Base-by-base conservation (phyloP, 2,888 invertebrate species). In the Archaeoteleia sp. region DNA sequence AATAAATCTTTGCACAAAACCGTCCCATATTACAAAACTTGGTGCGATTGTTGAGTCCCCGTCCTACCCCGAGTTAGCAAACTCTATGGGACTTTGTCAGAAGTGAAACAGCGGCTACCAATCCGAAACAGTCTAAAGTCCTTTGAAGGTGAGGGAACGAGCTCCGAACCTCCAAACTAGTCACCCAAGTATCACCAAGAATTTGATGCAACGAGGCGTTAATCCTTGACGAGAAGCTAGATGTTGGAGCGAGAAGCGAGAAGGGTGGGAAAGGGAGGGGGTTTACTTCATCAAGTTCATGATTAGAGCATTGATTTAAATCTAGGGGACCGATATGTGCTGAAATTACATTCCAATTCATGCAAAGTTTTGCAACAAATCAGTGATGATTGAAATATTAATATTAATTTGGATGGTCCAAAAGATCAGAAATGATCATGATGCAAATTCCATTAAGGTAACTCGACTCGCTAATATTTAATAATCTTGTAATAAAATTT, bases 71-170 rank as follows among this genome's bases (percentile, higher is more conserved):
- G 9, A 48, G 70, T 73, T 75, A 70, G 65, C 74, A 72, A 76
- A 74, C 74, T 72, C 57, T 25, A 45, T 58, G 65, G 60, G 71
- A 73, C 57, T 73, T 67, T 54, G 66, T 55, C 58, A 57, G 54
- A 51, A 65, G 65, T 67, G 65, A 65, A 71, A 67, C 54, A 62
- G 58, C 43, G 57, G 58, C 62, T 54, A 70, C 62, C 68, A 66
- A 71, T 66, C 48, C 58, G 68, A 62, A 63, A 60, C 66, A 68
- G 67, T 71, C 68, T 62, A 5, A 43, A 66, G 63, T 63, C 66
- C 71, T 69, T 71, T 71, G 69, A 69, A 32, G 53, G 42, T 54
- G 45, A 51, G 29, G 58, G 62, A 70, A 70, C 70, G 62, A 70
- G 70, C 54, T 34, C 39, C 48, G 58, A 70, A 66, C 49, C 66